These are phyloP conservation scores for Peromyscus eremicus DNA, from an alignment of 2,797 vertebrate species.

Conservation along the genomic window DNA sequence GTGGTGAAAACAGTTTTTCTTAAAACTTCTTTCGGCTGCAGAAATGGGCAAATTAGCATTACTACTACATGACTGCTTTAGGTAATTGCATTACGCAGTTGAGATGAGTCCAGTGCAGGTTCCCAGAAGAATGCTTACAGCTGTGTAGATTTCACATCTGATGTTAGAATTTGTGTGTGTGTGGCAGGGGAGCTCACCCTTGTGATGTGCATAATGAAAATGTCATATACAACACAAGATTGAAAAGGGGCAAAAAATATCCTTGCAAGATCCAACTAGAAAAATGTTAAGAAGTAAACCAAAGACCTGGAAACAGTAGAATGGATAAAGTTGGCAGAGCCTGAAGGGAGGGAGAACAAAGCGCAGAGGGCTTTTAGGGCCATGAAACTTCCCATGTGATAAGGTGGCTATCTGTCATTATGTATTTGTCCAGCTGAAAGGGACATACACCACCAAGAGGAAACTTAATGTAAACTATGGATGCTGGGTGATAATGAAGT, in stretches of 20 bases:
- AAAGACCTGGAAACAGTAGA: background rate
- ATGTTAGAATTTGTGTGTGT: constrained; percentile 85
- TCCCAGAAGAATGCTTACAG: constrained; percentile 98
- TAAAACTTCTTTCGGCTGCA: constrained; percentile 89
- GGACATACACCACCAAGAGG: background rate
- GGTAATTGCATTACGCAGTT: constrained; percentile 96
- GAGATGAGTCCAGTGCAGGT: constrained; percentile 93
- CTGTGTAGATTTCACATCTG: constrained; percentile 92
- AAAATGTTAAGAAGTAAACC: constrained; percentile 77
- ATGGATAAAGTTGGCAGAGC: background rate
- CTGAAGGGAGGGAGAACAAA: background rate
- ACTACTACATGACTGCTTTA: constrained; percentile 92
- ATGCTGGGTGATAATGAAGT: background rate
- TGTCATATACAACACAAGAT: constrained; percentile 68
- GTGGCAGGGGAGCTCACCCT: background rate
- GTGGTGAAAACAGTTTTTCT: constrained; percentile 84
- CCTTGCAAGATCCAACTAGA: constrained; percentile 83
- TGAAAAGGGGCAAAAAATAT: constrained; percentile 73
- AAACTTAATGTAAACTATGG: background rate
- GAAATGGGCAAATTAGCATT: constrained; percentile 91
- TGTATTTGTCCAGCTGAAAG: background rate
- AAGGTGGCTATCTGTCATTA: background rate
- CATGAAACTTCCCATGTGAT: background rate
- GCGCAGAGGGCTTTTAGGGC: background rate
- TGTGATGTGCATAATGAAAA: constrained; percentile 76